Base-by-base conservation (phyloP, 2,113 vertebrate genomes). In the Dascyllus trimaculatus region DNA sequence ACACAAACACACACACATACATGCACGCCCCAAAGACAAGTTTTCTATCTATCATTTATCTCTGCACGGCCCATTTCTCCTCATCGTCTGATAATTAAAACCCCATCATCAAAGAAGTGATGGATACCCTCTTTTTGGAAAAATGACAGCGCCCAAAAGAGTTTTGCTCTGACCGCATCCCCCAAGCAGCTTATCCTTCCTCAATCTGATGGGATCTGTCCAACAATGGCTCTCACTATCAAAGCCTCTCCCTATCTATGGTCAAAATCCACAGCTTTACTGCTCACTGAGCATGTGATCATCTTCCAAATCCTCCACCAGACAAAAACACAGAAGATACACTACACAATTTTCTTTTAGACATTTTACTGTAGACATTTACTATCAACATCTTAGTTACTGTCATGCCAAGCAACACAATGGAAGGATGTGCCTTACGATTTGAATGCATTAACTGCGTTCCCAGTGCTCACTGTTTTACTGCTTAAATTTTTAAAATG, bases 71-170 rank as follows among this genome's bases (percentile, higher is more conserved):
- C 68, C 85, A 88, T 88, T 89, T 87, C 76, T 78, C 73, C 71
- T 58, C 71, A 64, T 73, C 54, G 43, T 59, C 67, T 79, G 79
- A 80, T 79, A 85, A 87, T 89, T 91, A 85, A 91, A 92, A 80
- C 45, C 7, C 24, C 74, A 80, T 80, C 84, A 85, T 85, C 81
- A 81, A 85, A 88, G 48, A n/a, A 57, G 49, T 83, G 72, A 84
- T 48, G 63, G 81, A 90, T 80, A 58, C n/a, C 26, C 68, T 72
- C 53, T 57, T 81, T 80, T 24, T 73, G 73, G 82, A 81, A 43
- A 78, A 78, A 84, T 81, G 82, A 81, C 85, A 86, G 70, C 26
- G 58, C 66, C 69, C 26, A 61, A 58, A 85, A 84, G 80, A 84
- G 78, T 84, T 88, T 64, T 72, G 73, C 78, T 69, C 77, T 66